Percentiles rank a stretch among this genome's conserved stretches.
Conservation (phyloP, 1,140 invertebrate genomes). For the Zaprionus gabonicus region DNA sequence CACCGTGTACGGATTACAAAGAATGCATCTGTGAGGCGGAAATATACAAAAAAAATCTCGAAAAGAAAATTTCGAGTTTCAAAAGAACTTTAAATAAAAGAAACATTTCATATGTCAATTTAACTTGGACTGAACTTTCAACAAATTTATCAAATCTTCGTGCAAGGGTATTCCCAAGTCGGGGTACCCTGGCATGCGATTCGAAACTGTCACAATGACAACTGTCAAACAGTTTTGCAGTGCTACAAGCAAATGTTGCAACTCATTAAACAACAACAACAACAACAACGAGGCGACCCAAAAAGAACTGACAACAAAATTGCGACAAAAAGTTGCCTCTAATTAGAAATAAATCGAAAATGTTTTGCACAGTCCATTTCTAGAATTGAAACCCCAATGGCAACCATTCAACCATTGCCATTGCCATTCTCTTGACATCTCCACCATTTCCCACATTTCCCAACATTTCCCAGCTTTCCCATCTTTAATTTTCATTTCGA, state of each 20-base stretch:
- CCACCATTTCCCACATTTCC: not conserved
- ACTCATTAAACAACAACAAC: slow-evolving; percentile 68
- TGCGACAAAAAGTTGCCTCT: slow-evolving; percentile 67
- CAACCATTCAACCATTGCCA: slow-evolving; percentile 37
- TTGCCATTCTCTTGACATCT: slow-evolving; percentile 28
- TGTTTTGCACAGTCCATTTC: slow-evolving; percentile 65
- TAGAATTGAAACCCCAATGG: slow-evolving; percentile 57
- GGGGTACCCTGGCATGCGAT: slow-evolving; percentile 16
- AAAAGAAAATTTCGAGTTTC: too few species aligned
- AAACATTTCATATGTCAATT: too few species aligned
- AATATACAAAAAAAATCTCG: too few species aligned
- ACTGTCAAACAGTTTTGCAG: slow-evolving; percentile 73
- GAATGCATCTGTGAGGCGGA: too few species aligned
- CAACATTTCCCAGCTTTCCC: slow-evolving; percentile 5
- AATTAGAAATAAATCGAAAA: slow-evolving; percentile 83
- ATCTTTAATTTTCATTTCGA: slow-evolving; percentile 24
- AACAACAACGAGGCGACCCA: slow-evolving; percentile 43
- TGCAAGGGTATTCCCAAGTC: slow-evolving; percentile 1
- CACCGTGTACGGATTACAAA: too few species aligned
- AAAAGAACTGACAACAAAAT: slow-evolving; percentile 23
- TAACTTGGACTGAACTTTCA: too few species aligned
- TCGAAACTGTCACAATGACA: slow-evolving; percentile 68
- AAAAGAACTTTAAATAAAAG: too few species aligned
- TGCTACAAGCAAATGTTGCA: slow-evolving; percentile 74
- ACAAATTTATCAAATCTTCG: too few species aligned